These are phyloP conservation scores for Tachycineta bicolor DNA, from an alignment of 2,113 vertebrate species.

Conservation along the genomic window DNA sequence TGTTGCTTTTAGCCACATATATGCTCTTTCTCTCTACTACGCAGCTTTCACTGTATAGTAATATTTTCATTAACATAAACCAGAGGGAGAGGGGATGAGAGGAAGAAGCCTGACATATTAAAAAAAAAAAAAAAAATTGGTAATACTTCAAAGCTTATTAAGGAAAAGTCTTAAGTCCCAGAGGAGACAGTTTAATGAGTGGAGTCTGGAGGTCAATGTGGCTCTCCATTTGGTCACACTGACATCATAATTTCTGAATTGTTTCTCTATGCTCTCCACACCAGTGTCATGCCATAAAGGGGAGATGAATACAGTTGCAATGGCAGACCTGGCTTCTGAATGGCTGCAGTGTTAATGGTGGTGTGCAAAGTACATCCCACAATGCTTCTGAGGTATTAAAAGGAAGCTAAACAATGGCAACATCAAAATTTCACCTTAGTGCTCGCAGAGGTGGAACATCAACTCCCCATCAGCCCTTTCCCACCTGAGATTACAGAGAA, in stretches of 20 bases:
- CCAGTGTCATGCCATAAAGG: background rate
- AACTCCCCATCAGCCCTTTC: background rate
- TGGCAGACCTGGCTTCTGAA: background rate
- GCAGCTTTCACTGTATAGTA: background rate
- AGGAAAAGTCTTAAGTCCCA: background rate
- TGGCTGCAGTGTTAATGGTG: background rate
- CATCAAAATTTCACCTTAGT: background rate
- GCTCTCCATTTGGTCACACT: background rate
- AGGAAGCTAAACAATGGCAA: background rate
- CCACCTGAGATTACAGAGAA: background rate
- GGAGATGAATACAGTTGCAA: background rate
- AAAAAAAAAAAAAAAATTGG: background rate
- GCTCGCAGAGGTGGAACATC: background rate
- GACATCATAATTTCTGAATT: background rate
- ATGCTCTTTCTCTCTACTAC: background rate
- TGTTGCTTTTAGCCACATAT: background rate
- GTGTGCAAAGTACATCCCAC: background rate
- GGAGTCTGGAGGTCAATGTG: background rate
- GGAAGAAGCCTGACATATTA: background rate
- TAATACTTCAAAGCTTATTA: background rate
- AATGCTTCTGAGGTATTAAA: background rate
- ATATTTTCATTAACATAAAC: background rate
- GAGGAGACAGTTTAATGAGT: background rate
- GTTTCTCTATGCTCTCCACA: background rate
- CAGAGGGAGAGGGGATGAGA: background rate